Conservation (phyloP, 2,113 vertebrate species). For the Alectura lathami region DNA sequence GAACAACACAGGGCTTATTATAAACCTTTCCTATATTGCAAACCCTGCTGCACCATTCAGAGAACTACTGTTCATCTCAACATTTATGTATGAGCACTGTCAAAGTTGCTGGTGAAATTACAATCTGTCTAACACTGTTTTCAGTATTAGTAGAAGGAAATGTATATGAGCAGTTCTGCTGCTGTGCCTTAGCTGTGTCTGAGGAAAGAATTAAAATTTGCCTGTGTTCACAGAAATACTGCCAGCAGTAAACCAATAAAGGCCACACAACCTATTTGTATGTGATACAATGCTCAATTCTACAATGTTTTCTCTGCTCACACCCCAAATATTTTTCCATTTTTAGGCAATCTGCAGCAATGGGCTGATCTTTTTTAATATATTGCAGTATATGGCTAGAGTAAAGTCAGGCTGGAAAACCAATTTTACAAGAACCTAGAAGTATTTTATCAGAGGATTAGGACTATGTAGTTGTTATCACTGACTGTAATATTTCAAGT, state of each 20-base stretch:
- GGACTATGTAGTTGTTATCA: background rate
- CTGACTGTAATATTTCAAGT: constrained; percentile 1
- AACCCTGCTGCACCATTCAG: background rate
- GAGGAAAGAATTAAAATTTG: background rate
- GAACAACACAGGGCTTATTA: background rate
- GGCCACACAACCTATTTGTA: background rate
- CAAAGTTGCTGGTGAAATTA: background rate
- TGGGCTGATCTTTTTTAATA: background rate
- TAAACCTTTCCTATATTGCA: background rate
- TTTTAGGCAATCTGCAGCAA: background rate
- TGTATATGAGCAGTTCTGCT: background rate
- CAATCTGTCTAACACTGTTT: background rate
- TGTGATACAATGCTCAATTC: background rate
- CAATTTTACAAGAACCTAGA: background rate
- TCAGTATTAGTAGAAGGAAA: background rate
- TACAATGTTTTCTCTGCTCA: background rate
- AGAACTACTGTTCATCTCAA: background rate
- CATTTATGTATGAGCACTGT: background rate
- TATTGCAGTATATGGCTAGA: background rate
- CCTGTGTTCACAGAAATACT: background rate
- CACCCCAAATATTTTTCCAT: background rate
- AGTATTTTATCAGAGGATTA: background rate
- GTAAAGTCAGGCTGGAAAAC: background rate
- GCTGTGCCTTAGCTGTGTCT: background rate
- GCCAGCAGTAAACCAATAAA: background rate